Evolutionary conservation across 2,113 vertebrate species (phyloP).

Genomic region (Ibidorhyncha struthersii): DNA sequence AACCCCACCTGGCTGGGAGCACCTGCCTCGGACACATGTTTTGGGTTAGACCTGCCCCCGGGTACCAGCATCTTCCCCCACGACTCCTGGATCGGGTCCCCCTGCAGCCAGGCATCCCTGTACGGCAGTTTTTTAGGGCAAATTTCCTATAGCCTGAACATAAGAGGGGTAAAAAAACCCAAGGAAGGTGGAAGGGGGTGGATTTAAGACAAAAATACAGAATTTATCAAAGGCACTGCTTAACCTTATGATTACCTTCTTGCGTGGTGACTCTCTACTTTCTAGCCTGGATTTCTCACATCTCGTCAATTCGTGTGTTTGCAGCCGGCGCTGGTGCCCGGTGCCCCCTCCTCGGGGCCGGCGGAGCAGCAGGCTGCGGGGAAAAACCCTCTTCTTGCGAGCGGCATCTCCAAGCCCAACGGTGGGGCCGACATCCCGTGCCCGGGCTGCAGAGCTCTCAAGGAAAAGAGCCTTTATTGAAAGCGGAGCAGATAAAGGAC

Average conservation of each 20-base stretch:
- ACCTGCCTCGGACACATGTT: fast-evolving
- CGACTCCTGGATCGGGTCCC: fast-evolving
- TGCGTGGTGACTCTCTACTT: neutral
- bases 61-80: neutral
- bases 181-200: neutral
- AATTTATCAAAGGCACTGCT: neutral
- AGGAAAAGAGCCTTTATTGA: neutral
- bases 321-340: fast-evolving
- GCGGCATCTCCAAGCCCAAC: neutral
- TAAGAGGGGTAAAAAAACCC: too few relatives aligned
- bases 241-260: neutral
- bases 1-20: too few relatives aligned
- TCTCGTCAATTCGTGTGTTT: fast-evolving
- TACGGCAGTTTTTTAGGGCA: fast-evolving
- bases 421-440: fast-evolving
- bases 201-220: neutral
- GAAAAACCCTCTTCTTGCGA: too few relatives aligned
- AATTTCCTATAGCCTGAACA: neutral
- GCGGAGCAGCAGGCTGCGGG: neutral
- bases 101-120: neutral
- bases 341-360: too few relatives aligned
- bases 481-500: neutral
- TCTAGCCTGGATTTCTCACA: neutral
- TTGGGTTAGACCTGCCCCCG: neutral
- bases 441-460: neutral